A percentile compares a stretch with the other conserved stretches of the same genome.
phyloP scores from a whole-genome alignment of 2,113 vertebrate species.

The Petroica traversi region DNA sequence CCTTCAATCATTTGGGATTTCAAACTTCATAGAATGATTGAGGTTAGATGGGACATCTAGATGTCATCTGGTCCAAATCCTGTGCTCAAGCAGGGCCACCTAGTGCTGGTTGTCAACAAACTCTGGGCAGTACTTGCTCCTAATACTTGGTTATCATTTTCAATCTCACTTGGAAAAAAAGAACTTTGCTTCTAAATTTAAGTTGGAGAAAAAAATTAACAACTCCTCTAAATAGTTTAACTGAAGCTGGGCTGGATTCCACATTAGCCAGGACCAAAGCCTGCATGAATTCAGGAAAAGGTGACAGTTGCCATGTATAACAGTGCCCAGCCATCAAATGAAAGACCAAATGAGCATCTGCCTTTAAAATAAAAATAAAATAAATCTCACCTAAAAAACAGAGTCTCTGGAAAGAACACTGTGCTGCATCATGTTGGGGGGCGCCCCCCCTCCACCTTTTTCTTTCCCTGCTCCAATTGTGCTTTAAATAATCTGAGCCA shows the following conservation, averaged over 20 bases:
- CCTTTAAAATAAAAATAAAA: not conserved
- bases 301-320: not conserved
- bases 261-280: not conserved
- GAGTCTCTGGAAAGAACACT: not conserved
- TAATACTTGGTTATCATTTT: not conserved
- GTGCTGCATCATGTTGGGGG: not conserved
- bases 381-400: not conserved
- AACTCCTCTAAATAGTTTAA: not conserved
- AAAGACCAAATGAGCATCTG: not conserved
- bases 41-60: not conserved
- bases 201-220: not conserved
- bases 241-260: not conserved
- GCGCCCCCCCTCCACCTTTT: not conserved
- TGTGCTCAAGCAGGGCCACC: not conserved
- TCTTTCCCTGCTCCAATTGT: rapidly evolving
- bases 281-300: not conserved
- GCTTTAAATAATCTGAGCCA: not conserved
- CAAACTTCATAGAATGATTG: not conserved
- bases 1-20: not conserved
- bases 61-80: not conserved
- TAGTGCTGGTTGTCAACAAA: not conserved
- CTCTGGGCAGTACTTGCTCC: not conserved
- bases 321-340: not conserved
- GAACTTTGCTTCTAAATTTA: not conserved
- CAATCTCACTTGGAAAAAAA: not conserved